phyloP scores from a whole-genome alignment of 2,888 invertebrate genomes.

The Geotrupes spiniger region DNA sequence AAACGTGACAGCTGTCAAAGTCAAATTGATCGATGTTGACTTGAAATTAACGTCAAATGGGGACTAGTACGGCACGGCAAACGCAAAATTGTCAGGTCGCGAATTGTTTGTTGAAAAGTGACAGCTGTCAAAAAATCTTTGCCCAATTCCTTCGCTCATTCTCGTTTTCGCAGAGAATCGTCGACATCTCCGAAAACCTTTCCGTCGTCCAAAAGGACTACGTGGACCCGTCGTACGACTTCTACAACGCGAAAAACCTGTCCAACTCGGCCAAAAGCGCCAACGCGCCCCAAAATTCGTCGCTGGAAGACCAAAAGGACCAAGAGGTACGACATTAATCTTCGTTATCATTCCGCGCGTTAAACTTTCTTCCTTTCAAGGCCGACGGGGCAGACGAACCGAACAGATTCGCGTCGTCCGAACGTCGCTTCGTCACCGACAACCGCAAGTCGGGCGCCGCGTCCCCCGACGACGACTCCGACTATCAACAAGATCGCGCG shows the following conservation, averaged over 20 bases:
- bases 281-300: slow-evolving; percentile 47
- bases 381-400: background rate
- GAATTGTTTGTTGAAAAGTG: too few species aligned
- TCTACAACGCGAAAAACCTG: slow-evolving; percentile 71
- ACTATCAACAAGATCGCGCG: slow-evolving; percentile 29
- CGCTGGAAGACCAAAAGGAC: slow-evolving; percentile 54
- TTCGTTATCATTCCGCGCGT: too few species aligned
- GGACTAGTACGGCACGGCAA: too few species aligned
- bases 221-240: slow-evolving; percentile 60
- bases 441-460: slow-evolving; percentile 13
- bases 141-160: background rate
- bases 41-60: too few species aligned
- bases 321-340: slow-evolving; percentile 38
- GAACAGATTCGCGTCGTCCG: background rate
- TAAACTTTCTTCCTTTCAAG: background rate
- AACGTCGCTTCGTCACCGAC: background rate
- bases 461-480: slow-evolving; percentile 30
- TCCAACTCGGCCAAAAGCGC: slow-evolving; percentile 45
- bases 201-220: slow-evolving; percentile 58
- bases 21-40: too few species aligned
- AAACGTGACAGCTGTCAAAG: too few species aligned
- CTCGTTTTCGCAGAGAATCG: slow-evolving; percentile 64
- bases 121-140: too few species aligned
- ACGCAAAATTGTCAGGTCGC: too few species aligned
- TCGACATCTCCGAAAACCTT: slow-evolving; percentile 84